Base-by-base conservation (phyloP, 2,113 vertebrate species). In the Cranoglanis bouderius region DNA sequence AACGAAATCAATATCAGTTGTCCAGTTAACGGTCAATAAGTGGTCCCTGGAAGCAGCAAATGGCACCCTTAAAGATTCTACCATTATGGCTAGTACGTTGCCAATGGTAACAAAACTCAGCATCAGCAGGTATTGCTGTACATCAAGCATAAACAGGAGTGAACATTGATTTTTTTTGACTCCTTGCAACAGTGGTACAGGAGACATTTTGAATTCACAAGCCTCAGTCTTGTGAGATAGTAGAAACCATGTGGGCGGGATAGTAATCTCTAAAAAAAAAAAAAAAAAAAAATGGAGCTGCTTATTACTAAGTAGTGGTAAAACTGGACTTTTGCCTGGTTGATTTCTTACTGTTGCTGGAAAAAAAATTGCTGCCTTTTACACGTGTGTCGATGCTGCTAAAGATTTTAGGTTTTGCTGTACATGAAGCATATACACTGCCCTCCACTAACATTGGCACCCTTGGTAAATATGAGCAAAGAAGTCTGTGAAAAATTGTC, bases 41-140 rank as follows among this genome's bases (percentile, higher is more conserved):
- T n/a, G 75, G 75, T n/a, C 24, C 74, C 43, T 78, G 75, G 43
- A 80, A 53, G 46, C 16, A 53, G 77, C 46, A 53, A 78, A 78
- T 51, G 46, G 46, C 26, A 51, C 26, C 75, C 26, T 6, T 78
- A 49, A 78, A n/a, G 75, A 77, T 77, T 26, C 74, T n/a, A 51
- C n/a, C 46, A 51, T 78, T 18, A n/a, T n/a, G 9, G 38, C 38
- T 75, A 18, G 35, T 38, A 49, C 4, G 2, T 77, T 77, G 12
- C 74, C 40, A 49, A 14, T 29, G 24, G 10, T 46, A 35, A 81
- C 16, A 81, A 53, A n/a, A 32, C 19, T 80, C 46, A 9, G 6
- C 16, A 53, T 32, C 14, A 9, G 49, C 26, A 51, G 12, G 40
- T 49, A 8, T 78, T 49, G 43, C 24, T 78, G 43, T 78, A 26